phyloP scores from a whole-genome alignment of 2,797 vertebrate species.

The Enoplosus armatus region DNA sequence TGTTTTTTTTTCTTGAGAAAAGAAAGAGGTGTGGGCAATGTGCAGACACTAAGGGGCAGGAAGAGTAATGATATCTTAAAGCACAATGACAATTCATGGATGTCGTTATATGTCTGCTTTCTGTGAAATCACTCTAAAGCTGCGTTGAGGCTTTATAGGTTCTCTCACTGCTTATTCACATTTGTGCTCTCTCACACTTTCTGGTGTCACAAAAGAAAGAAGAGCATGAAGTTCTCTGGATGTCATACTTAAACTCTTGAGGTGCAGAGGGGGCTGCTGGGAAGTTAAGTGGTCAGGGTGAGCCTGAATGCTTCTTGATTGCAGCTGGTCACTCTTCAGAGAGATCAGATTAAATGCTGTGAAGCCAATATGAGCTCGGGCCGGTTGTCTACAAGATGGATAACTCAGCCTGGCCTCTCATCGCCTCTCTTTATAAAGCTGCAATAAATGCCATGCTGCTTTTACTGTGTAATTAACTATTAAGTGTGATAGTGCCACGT shows the following conservation, averaged over 20 bases:
- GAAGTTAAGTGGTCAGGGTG: constrained; percentile 8
- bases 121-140: constrained; percentile 11
- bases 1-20: constrained; percentile 3
- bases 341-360: constrained; percentile 44
- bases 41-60: background rate
- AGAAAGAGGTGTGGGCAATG: background rate
- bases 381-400: constrained; percentile 39
- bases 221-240: constrained; percentile 21
- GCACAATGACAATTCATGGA: constrained; percentile 7
- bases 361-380: constrained; percentile 26
- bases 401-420: constrained; percentile 22
- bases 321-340: constrained; percentile 23
- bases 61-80: constrained; percentile 20
- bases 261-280: background rate
- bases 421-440: constrained; percentile 20
- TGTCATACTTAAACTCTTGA: background rate
- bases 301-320: constrained; percentile 40
- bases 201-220: constrained; percentile 5
- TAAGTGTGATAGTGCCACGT: background rate
- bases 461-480: background rate
- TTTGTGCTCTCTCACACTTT: background rate
- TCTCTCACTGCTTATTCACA: background rate
- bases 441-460: constrained; percentile 14
- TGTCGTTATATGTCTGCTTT: constrained; percentile 2
- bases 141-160: background rate